phyloP scores from a whole-genome alignment of 2,797 vertebrate genomes.

The Cephalopachus bancanus region DNA sequence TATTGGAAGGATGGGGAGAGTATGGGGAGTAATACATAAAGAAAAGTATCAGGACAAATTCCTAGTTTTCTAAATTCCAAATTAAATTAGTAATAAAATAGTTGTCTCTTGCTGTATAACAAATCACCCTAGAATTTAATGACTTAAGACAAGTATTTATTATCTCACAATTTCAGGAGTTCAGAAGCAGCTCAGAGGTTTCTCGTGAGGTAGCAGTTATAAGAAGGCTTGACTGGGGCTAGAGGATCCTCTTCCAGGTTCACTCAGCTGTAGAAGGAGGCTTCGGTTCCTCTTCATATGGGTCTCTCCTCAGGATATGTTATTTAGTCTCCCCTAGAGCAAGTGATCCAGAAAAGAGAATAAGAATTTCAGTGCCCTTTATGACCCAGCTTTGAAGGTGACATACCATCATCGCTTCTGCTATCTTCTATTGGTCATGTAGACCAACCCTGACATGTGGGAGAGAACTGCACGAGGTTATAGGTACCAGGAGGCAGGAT shows the following conservation, averaged over 20 bases:
- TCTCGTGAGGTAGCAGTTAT: background rate
- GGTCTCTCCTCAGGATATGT: background rate
- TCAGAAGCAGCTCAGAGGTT: background rate
- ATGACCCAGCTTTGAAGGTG: background rate
- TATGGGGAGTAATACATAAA: background rate
- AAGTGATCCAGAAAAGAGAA: background rate
- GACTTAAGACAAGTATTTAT: background rate
- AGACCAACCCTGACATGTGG: background rate
- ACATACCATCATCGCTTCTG: background rate
- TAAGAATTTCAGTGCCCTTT: background rate
- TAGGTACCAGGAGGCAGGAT: background rate
- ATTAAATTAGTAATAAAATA: background rate
- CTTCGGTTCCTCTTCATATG: background rate
- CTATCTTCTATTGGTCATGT: background rate
- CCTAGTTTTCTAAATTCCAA: background rate
- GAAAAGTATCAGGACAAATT: background rate
- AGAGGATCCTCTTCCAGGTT: background rate
- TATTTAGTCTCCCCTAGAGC: background rate
- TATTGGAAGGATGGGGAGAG: background rate
- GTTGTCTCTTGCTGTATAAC: background rate
- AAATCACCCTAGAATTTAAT: background rate
- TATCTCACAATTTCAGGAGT: background rate
- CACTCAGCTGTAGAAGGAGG: background rate
- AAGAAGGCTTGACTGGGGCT: background rate
- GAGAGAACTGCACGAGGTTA: background rate